Percentiles rank a stretch among this genome's conserved stretches.
Conservation (phyloP, 2,113 vertebrate species). For the Cyprichromis sp. region DNA sequence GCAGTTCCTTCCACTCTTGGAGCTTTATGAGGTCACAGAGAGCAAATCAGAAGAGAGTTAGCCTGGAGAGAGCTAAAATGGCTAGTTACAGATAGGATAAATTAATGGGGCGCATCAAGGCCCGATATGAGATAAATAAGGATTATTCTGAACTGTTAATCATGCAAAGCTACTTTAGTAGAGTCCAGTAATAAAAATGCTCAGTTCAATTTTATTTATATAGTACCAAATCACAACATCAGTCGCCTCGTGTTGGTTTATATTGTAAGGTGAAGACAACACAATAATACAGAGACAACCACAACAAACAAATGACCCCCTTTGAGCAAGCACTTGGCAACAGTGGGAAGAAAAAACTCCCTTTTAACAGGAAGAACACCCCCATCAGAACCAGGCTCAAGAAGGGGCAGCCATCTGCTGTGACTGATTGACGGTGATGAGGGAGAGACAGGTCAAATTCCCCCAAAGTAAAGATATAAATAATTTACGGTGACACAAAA, state of each 20-base stretch:
- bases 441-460: background rate
- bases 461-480: background rate
- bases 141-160: background rate
- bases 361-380: background rate
- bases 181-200: background rate
- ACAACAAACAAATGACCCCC: background rate
- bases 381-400: background rate
- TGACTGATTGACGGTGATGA: background rate
- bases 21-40: background rate
- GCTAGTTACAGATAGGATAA: background rate
- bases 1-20: background rate
- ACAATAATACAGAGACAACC: background rate
- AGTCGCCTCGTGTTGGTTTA: background rate
- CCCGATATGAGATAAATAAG: background rate
- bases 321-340: background rate
- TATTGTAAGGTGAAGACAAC: background rate
- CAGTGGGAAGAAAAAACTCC: background rate
- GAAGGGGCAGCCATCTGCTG: background rate
- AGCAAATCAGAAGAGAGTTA: background rate
- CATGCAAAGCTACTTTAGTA: background rate
- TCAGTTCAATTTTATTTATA: background rate
- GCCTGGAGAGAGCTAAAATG: rapidly evolving
- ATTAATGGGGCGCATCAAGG: background rate
- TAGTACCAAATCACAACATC: background rate
- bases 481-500: background rate